Conservation (phyloP, 1,140 invertebrate genomes). For the Octopus sinensis region DNA sequence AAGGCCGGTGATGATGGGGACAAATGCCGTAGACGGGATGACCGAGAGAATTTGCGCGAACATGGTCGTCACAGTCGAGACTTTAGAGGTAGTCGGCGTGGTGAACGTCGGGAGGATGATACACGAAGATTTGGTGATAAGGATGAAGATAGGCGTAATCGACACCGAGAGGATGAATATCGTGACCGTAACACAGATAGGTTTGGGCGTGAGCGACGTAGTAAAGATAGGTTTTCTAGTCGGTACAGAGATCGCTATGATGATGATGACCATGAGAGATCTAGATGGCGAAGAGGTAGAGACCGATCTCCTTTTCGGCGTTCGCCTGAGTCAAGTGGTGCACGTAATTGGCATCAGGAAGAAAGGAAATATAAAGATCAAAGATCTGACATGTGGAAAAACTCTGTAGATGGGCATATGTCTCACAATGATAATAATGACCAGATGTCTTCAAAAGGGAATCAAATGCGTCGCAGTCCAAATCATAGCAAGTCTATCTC, state of each 20-base stretch:
- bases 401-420: background rate
- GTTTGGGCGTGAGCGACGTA: conserved; percentile 10
- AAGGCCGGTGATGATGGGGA: background rate
- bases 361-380: conserved; percentile 5
- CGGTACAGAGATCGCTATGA: background rate
- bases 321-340: conserved; percentile 2
- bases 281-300: background rate
- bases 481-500: background rate
- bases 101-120: conserved; percentile 15
- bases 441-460: background rate
- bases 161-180: conserved; percentile 11
- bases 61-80: background rate
- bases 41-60: conserved; percentile 1
- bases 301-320: conserved; percentile 13
- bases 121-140: conserved; percentile 4
- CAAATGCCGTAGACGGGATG: conserved; percentile 10
- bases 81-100: conserved; percentile 1
- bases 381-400: conserved; percentile 5
- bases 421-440: background rate
- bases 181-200: conserved; percentile 15
- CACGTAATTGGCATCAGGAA: background rate
- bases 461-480: background rate
- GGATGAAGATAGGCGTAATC: conserved; percentile 13
- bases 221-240: conserved; percentile 9
- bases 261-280: conserved; percentile 18